Conservation (phyloP, 2,797 vertebrate species). For the Anas acuta region DNA sequence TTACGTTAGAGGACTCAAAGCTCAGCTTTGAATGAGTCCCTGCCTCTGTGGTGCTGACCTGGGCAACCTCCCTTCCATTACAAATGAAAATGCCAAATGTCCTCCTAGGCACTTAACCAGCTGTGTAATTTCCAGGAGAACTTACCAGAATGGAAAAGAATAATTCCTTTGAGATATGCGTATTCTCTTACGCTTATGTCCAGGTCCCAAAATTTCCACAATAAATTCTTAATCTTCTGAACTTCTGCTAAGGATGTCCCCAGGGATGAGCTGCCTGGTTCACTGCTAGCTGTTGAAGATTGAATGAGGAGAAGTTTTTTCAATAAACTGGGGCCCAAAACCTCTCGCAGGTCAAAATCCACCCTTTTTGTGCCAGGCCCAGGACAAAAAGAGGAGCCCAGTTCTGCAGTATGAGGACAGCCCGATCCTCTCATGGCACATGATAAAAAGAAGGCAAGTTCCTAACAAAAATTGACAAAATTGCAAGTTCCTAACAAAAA, state of each 20-base stretch:
- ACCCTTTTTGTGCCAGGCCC: slow-evolving; percentile 66
- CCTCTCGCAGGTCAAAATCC: slow-evolving; percentile 62
- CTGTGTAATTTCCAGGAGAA: neutral
- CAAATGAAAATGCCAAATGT: neutral
- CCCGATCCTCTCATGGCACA: slow-evolving; percentile 56
- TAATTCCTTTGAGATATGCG: slow-evolving; percentile 70
- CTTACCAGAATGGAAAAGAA: slow-evolving; percentile 69
- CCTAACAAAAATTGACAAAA: slow-evolving; percentile 61
- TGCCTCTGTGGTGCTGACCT: neutral
- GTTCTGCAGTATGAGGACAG: slow-evolving; percentile 44
- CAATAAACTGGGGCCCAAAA: slow-evolving; percentile 52
- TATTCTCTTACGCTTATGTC: slow-evolving; percentile 64
- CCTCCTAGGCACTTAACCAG: neutral
- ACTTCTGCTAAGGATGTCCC: slow-evolving; percentile 26
- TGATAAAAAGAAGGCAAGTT: slow-evolving; percentile 69
- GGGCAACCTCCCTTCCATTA: neutral
- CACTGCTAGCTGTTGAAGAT: neutral
- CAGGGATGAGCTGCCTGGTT: neutral
- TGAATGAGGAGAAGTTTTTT: slow-evolving; percentile 66
- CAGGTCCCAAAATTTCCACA: slow-evolving; percentile 63
- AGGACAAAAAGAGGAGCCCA: slow-evolving; percentile 67
- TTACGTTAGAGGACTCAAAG: neutral
- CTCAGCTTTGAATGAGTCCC: slow-evolving; percentile 16
- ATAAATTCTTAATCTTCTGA: slow-evolving; percentile 56
- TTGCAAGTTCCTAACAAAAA: slow-evolving; percentile 70